These are phyloP conservation scores for Anolis carolinensis DNA, from an alignment of 2,113 vertebrate genomes.

Conservation along the genomic window DNA sequence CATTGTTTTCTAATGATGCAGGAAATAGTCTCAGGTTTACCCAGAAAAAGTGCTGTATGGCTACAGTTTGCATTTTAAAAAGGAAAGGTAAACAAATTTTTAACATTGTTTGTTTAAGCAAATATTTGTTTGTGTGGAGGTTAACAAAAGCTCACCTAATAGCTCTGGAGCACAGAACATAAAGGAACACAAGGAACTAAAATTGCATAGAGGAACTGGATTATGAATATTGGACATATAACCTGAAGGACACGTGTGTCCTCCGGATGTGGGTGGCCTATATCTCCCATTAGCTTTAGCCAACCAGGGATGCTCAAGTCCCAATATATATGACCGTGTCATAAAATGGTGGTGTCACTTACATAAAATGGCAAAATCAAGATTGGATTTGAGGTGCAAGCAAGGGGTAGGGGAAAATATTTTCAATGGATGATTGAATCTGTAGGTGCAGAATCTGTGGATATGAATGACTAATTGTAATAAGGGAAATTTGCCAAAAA, in stretches of 20 bases:
- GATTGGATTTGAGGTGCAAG: too few relatives aligned
- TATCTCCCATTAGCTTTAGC: background rate
- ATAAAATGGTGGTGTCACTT: too few relatives aligned
- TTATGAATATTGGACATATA: background rate
- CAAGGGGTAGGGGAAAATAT: too few relatives aligned
- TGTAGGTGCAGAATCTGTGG: too few relatives aligned
- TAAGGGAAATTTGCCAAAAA: too few relatives aligned
- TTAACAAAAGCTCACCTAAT: background rate
- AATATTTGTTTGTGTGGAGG: background rate
- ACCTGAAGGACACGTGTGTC: background rate
- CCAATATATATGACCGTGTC: too few relatives aligned
- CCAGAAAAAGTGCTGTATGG: background rate
- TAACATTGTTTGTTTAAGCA: background rate
- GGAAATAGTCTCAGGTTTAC: constrained; percentile 15
- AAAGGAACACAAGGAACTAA: background rate
- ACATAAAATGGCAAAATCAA: too few relatives aligned
- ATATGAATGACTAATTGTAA: too few relatives aligned
- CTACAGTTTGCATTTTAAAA: background rate
- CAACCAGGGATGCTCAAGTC: background rate
- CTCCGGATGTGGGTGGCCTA: background rate
- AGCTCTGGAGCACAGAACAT: background rate
- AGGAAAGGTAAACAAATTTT: constrained; percentile 1
- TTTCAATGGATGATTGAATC: too few relatives aligned
- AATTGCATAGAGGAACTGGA: background rate
- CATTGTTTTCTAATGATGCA: constrained; percentile 15